These are phyloP conservation scores for Panthera tigris DNA, from an alignment of 2,113 vertebrate genomes.

Conservation along the genomic window DNA sequence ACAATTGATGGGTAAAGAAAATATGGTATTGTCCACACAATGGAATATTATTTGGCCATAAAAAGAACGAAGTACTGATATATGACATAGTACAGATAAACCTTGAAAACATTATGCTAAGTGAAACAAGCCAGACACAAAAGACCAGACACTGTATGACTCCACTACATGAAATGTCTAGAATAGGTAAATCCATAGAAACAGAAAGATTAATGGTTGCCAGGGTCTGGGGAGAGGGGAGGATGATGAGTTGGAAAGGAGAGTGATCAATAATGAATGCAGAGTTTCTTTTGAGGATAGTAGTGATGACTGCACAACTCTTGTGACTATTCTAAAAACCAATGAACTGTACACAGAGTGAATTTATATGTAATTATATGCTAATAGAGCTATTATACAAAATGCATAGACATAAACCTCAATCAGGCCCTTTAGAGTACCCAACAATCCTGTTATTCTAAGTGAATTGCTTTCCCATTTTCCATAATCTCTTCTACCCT, in stretches of 20 bases:
- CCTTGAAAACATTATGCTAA: not conserved
- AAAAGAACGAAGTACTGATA: not conserved
- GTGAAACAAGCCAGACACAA: not conserved
- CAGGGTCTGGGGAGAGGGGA: not conserved
- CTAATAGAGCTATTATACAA: not conserved
- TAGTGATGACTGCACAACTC: not conserved
- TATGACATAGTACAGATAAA: not conserved
- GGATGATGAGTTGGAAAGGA: not conserved
- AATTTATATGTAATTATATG: not conserved
- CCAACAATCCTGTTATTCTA: not conserved
- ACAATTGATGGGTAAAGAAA: not conserved
- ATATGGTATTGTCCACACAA: not conserved
- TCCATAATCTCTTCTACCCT: not conserved
- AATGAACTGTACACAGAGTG: not conserved
- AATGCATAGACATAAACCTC: not conserved
- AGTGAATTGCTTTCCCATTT: conserved; percentile 15
- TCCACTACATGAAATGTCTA: not conserved
- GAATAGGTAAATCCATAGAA: not conserved
- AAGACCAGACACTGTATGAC: not conserved
- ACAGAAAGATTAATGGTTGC: not conserved
- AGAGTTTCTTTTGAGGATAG: not conserved
- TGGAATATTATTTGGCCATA: not conserved
- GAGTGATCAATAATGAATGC: not conserved
- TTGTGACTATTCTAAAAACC: not conserved
- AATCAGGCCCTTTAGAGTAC: not conserved